Evolutionary conservation across 1,140 invertebrate species (phyloP), one percentile per base, ranked within the genome.

Genomic region (Anastatus disparis): DNA sequence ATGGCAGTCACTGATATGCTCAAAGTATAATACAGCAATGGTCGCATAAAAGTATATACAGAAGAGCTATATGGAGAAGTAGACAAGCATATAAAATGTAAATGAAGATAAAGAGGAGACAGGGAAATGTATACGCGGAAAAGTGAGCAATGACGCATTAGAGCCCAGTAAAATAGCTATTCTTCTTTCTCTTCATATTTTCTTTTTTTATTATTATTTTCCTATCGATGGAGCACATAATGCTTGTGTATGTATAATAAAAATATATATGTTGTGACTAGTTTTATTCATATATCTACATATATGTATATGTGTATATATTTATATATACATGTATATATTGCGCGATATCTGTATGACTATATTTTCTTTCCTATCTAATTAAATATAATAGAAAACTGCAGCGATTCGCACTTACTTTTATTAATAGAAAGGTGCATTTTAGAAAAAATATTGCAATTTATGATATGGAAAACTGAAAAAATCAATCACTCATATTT

Each of bases 221-320:
- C 78, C 74, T 80, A 78, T 84, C 77, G 72, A 79, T 84, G 79
- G 78, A 83, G 79, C 82, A 81, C 83, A 83, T 77, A 82, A 85
- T 84, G 82, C 82, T 84, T 85, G 82, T 84, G 82, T 85, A 85
- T 85, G 83, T 85, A 83, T 84, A 84, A 82, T 84, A 29, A 46
- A 67, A 26, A 67, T 56, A 59, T 68, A 38, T 83, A 83, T 84
- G 83, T 84, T 84, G 84, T 84, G 78, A 79, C 78, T 84, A 84
- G 80, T 81, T 81, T 35, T 6, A 81, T 81, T 77, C 74, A 81
- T 81, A 77, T 79, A 48, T 70, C 4, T 10, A 35, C 31, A 35
- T 10, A 35, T 10, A 35, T 35, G 31, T 6, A 35, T 6, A 35
- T 35, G 31, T 35, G 10, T 35, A 35, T 35, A 35, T 35, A 69